Percentiles rank a stretch among this genome's conserved stretches.
phyloP scores from a whole-genome alignment of 2,797 vertebrate species.

The Acipenser oxyrinchus region DNA sequence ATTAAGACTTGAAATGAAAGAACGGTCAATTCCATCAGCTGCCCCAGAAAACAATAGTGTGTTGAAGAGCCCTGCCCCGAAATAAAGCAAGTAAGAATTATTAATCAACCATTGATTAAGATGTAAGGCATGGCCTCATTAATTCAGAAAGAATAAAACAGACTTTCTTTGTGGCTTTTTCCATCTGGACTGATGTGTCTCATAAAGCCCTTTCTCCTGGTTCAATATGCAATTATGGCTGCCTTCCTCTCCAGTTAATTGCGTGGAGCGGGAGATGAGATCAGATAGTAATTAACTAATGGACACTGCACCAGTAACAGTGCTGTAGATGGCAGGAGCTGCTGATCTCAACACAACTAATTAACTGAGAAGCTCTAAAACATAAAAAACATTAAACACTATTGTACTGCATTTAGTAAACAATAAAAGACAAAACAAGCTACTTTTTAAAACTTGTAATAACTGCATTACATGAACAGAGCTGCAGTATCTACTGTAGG shows the following conservation, averaged over 20 bases:
- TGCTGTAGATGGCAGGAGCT: not conserved
- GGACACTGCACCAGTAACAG: not conserved
- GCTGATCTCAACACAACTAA: not conserved
- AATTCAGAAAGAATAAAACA: slow-evolving; percentile 10
- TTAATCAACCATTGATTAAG: slow-evolving; percentile 21
- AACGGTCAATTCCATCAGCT: no score
- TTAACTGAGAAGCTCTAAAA: not conserved
- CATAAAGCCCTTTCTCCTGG: not conserved
- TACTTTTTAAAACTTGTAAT: not conserved
- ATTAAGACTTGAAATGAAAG: no score
- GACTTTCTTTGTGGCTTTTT: slow-evolving; percentile 7
- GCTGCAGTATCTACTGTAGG: no score
- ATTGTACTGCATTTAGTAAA: not conserved
- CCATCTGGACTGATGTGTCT: slow-evolving; percentile 1
- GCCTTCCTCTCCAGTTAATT: slow-evolving; percentile 4
- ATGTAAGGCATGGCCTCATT: slow-evolving; percentile 8
- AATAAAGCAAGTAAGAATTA: not conserved
- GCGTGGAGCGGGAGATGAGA: not conserved
- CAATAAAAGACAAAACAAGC: not conserved
- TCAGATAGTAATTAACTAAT: slow-evolving; percentile 10
- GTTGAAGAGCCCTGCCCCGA: not conserved
- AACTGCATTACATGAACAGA: not conserved
- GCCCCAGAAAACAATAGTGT: no score
- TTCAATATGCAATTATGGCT: slow-evolving; percentile 2
- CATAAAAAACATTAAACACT: not conserved